Percentiles rank a stretch among this genome's conserved stretches.
phyloP scores from a whole-genome alignment of 1,140 invertebrate genomes.

The Cyrtorhinus lividipennis region DNA sequence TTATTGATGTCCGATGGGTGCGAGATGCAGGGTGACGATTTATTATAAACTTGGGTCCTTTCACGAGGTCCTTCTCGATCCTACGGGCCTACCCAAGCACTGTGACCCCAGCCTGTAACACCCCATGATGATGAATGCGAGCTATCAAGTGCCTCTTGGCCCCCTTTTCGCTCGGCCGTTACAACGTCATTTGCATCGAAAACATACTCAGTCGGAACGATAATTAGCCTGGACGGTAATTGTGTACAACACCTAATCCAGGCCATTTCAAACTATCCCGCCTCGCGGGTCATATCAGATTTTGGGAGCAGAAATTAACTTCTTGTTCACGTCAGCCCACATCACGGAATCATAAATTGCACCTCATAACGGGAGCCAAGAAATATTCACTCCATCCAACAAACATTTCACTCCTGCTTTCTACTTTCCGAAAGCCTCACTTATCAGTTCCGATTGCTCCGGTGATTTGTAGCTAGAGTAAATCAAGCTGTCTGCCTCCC shows the following conservation, averaged over 20 bases:
- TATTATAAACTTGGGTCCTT: too few relatives aligned
- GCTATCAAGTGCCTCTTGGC: not conserved
- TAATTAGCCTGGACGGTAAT: not conserved
- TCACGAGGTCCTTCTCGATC: too few relatives aligned
- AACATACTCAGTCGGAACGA: not conserved
- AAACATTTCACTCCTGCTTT: not conserved
- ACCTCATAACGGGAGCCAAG: not conserved
- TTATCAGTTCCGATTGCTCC: too few relatives aligned
- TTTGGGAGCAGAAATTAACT: too few relatives aligned
- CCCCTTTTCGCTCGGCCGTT: not conserved
- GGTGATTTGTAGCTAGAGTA: too few relatives aligned
- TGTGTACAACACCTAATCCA: not conserved
- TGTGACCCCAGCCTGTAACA: too few relatives aligned
- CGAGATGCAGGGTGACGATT: too few relatives aligned
- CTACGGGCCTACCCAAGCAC: too few relatives aligned
- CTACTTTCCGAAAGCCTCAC: too few relatives aligned
- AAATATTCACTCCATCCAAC: not conserved
- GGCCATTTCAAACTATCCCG: not conserved
- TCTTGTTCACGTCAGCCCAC: too few relatives aligned
- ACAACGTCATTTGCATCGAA: not conserved
- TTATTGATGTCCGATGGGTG: too few relatives aligned
- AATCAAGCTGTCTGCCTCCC: not conserved
- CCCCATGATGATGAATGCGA: not conserved
- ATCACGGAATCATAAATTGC: not conserved
- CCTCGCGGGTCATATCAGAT: too few relatives aligned